Evolutionary conservation across 2,888 invertebrate genomes (phyloP).

Genomic region (Drosophila testacea): DNA sequence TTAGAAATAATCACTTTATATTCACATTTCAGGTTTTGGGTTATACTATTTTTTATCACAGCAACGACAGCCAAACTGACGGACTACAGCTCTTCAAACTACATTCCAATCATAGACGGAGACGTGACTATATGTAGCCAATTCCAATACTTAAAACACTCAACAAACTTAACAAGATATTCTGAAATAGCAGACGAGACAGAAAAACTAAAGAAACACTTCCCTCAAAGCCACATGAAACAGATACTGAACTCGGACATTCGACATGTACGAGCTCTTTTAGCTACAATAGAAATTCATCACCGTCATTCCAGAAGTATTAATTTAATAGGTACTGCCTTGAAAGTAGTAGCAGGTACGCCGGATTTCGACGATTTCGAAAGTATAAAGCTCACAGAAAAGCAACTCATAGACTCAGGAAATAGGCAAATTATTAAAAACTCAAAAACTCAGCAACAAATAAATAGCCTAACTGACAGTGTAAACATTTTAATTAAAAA

Average conservation of each 20-base stretch:
- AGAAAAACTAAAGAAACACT: background rate
- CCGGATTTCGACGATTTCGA: background rate
- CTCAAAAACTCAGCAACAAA: too few species aligned
- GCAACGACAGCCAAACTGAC: constrained; percentile 3
- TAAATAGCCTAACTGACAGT: background rate
- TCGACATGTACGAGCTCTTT: background rate
- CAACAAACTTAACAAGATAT: constrained; percentile 10
- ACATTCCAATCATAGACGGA: constrained; percentile 27
- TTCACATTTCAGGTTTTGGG: background rate
- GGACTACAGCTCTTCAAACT: constrained; percentile 19
- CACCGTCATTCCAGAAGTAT: constrained; percentile 1
- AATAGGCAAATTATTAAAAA: too few species aligned
- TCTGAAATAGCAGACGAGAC: constrained; percentile 10
- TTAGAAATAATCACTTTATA: too few species aligned
- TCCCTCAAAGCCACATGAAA: constrained; percentile 9
- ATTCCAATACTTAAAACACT: constrained; percentile 14
- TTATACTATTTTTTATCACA: background rate
- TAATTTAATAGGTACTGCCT: background rate
- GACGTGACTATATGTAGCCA: constrained; percentile 20
- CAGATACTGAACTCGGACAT: constrained; percentile 1
- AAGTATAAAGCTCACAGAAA: background rate
- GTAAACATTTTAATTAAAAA: too few species aligned
- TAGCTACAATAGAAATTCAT: background rate
- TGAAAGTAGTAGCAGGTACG: background rate
- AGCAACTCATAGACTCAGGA: background rate